Conservation (phyloP, 2,797 vertebrate species). For the Agapornis canus region DNA sequence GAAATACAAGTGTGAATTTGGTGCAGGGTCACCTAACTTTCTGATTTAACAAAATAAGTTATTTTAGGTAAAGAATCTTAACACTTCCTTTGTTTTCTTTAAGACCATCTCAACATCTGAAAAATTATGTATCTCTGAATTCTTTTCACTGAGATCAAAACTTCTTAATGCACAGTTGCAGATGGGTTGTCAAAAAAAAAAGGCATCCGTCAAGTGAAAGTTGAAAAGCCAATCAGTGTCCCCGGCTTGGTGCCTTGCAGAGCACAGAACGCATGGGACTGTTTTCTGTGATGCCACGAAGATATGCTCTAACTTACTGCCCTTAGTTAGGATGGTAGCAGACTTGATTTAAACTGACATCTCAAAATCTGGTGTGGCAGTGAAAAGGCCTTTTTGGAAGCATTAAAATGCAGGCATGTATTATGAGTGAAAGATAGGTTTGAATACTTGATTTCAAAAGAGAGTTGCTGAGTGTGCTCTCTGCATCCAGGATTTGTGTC, state of each 20-base stretch:
- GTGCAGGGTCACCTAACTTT: neutral
- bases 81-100: neutral
- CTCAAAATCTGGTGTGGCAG: neutral
- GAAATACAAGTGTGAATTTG: neutral
- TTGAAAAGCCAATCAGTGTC: neutral
- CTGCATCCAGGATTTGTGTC: neutral
- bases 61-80: neutral
- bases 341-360: neutral
- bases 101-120: neutral
- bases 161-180: neutral
- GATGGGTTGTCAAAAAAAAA: neutral
- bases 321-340: neutral
- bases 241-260: neutral
- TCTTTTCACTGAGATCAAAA: neutral
- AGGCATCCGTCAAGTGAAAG: neutral
- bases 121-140: neutral
- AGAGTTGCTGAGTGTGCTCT: neutral
- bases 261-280: fast-evolving
- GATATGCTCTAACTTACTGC: neutral
- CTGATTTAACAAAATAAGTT: neutral
- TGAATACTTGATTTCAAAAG: neutral
- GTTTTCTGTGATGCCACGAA: neutral
- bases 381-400: neutral
- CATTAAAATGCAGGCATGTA: neutral
- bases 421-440: neutral